Percentiles rank a stretch among this genome's conserved stretches.
Conservation (phyloP, 2,113 vertebrate species). For the Eptatretus burgeri region DNA sequence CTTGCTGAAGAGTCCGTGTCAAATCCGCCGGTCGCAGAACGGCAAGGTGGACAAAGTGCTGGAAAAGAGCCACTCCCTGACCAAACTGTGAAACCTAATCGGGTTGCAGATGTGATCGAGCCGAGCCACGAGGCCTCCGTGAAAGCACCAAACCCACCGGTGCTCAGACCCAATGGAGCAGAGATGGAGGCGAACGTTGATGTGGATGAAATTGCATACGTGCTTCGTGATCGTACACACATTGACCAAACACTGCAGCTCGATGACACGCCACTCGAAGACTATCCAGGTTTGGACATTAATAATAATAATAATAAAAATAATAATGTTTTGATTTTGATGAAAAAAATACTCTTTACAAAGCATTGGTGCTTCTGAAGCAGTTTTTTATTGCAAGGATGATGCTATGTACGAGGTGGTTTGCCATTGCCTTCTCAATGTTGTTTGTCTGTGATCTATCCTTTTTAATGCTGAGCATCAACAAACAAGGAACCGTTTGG, state of each 20-base stretch:
- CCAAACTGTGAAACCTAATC: constrained; percentile 11
- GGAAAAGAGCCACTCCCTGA: constrained; percentile 10
- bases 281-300: constrained; percentile 37
- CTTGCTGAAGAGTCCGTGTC: too few relatives aligned
- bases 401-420: too few relatives aligned
- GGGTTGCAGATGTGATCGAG: constrained; percentile 11
- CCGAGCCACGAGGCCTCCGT: constrained; percentile 9
- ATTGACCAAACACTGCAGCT: constrained; percentile 64
- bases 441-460: too few relatives aligned
- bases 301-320: too few relatives aligned
- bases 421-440: too few relatives aligned
- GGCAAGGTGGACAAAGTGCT: constrained; percentile 9
- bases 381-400: too few relatives aligned
- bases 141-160: background rate
- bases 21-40: background rate
- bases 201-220: constrained; percentile 12
- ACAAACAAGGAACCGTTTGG: too few relatives aligned
- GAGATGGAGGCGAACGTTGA: constrained; percentile 14
- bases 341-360: too few relatives aligned
- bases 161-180: constrained; percentile 16
- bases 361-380: too few relatives aligned
- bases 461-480: too few relatives aligned
- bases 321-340: too few relatives aligned
- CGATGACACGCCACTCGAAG: constrained; percentile 42
- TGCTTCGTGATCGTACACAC: constrained; percentile 52